A percentile compares a stretch with the other conserved stretches of the same genome.
These are phyloP conservation scores for Megalops cyprinoides DNA, from an alignment of 2,797 vertebrate genomes.

Conservation along the genomic window DNA sequence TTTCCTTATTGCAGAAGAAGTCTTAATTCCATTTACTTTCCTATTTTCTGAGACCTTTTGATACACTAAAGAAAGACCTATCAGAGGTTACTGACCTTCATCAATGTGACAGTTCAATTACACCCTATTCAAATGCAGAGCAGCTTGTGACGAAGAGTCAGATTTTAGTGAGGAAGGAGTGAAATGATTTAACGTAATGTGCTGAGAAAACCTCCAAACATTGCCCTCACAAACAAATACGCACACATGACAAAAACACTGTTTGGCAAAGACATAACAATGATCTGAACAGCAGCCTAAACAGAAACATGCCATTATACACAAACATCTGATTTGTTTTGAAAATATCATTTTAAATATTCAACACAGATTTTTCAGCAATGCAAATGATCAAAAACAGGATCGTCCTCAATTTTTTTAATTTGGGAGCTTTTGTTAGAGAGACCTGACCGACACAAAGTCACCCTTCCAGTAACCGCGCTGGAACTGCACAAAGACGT, in stretches of 20 bases:
- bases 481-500: slow-evolving; percentile 52
- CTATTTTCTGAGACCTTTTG: slow-evolving; percentile 79
- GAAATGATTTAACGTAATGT: slow-evolving; percentile 25
- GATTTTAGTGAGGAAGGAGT: slow-evolving; percentile 47
- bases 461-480: slow-evolving; percentile 35
- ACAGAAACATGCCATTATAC: slow-evolving; percentile 36
- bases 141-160: slow-evolving; percentile 72
- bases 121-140: slow-evolving; percentile 79
- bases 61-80: slow-evolving; percentile 83
- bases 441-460: slow-evolving; percentile 76
- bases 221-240: slow-evolving; percentile 4
- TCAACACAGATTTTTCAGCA: neutral
- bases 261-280: slow-evolving; percentile 33
- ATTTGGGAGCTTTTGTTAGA: no score
- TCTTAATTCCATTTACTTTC: slow-evolving; percentile 72
- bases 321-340: slow-evolving; percentile 20
- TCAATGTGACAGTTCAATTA: slow-evolving; percentile 85
- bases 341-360: neutral
- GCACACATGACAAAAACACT: slow-evolving; percentile 27
- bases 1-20: slow-evolving; percentile 50
- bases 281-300: slow-evolving; percentile 38
- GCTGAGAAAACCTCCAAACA: neutral
- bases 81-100: slow-evolving; percentile 87
- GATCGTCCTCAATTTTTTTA: neutral
- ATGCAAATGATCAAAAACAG: neutral